Conservation (phyloP, 2,888 invertebrate genomes). For the Heliconius erato region DNA sequence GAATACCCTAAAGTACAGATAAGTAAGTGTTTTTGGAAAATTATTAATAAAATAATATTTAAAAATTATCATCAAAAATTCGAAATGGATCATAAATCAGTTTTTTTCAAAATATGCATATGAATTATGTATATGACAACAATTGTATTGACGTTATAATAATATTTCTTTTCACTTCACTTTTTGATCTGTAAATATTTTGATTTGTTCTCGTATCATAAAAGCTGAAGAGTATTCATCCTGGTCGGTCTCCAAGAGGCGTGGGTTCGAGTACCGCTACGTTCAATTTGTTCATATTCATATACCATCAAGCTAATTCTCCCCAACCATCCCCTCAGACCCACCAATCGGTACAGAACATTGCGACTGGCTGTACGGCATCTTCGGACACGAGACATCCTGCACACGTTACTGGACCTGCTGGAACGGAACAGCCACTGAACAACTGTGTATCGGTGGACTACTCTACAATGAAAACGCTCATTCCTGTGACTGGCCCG, state of each 20-base stretch:
- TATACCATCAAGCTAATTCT: neutral
- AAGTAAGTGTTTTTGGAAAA: constrained; percentile 87
- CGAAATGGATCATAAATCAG: too few species aligned
- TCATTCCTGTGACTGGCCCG: constrained; percentile 97
- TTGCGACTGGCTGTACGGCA: constrained; percentile 97
- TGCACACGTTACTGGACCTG: constrained; percentile 98
- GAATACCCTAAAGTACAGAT: constrained; percentile 87
- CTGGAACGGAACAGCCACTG: constrained; percentile 97
- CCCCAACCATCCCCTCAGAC: constrained; percentile 81
- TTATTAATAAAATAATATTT: too few species aligned
- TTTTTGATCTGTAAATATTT: neutral
- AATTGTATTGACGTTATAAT: too few species aligned
- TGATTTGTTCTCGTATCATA: neutral
- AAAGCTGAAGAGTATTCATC: neutral
- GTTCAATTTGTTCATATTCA: too few species aligned
- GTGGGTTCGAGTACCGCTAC: too few species aligned
- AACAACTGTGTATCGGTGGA: constrained; percentile 96
- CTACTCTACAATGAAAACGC: constrained; percentile 95
- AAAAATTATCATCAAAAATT: too few species aligned
- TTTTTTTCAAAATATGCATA: too few species aligned
- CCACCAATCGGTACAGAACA: constrained; percentile 94
- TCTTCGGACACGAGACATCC: constrained; percentile 97
- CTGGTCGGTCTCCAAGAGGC: too few species aligned
- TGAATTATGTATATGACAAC: too few species aligned
- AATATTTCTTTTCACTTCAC: neutral